Base-by-base conservation (phyloP, 2,888 invertebrate species). In the Adineta ricciae region DNA sequence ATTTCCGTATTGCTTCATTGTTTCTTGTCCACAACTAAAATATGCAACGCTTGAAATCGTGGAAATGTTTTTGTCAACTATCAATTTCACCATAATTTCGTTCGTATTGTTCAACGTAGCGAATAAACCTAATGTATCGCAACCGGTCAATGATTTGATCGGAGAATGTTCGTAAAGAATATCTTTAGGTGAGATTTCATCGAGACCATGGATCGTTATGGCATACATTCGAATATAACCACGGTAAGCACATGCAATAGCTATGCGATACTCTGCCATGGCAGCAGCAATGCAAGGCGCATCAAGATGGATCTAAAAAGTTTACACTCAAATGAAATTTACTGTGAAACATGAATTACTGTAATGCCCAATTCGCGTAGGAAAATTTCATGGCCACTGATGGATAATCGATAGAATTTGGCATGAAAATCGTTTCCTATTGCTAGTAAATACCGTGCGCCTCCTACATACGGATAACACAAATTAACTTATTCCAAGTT, bases 131-230 rank as follows among this genome's bases (percentile, higher is more conserved):
- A 78, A 32, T 19, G n/a, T n/a, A 78, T 78, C 78, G 41, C 78
- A 78, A 41, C 78, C 78, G n/a, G 41, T 78, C 9, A 78, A 2
- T 8, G 41, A 78, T 41, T 78, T 38, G 1, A 78, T 41, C 41
- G 78, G 78, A 41, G 78, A 9, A 78, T 41, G n/a, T 78, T 78
- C 78, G n/a, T 78, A 11, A 11, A 78, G 41, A 78, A 78, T 78
- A 41, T 78, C 78, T 41, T 41, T 78, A 5, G 78, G 41, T 78
- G n/a, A n/a, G 2, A 78, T 41, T 41, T 78, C 78, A 64, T 64
- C 32, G 7, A 64, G 64, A 64, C 64, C 64, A 19, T 64, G 14
- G 3, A 19, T 32, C 7, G 64, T 32, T 64, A 64, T 32, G 19
- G 19, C 4, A 64, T 64, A 64, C 64, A 64, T 64, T 64, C 19